Evolutionary conservation across 2,113 vertebrate genomes (phyloP), one percentile per base, ranked within the genome.

Genomic region (Scopus umbretta): DNA sequence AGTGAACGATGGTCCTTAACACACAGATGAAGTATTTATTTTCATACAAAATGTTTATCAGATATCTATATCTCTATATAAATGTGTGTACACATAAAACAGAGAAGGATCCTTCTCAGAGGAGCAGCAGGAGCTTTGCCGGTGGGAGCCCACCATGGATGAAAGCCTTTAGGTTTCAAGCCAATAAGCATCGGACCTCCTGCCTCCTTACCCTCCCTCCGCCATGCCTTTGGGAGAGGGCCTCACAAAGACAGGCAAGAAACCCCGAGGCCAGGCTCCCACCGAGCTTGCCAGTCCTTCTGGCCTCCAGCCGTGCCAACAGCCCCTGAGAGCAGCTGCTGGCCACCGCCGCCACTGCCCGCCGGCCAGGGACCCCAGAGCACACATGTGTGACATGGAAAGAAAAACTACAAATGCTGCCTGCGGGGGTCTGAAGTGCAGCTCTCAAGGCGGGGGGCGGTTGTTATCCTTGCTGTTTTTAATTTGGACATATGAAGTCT

Each of bases 1-100:
- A 21, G 53, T 45, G 36, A 13, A 13, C 0, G 1, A 65, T 82
- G 80, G 65, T 80, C 86, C 55, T 86, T 94, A 80, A 62, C 23
- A 70, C n/a, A 47, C 22, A 94, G 74, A 66, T 56, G 49, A 92
- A 80, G 36, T 71, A 80, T 85, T 92, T 97, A 86, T 96, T 97
- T 97, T 96, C 95, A 29, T 96, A 95, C 40, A 32, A 80, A 96
- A 86, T 40, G 49, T 66, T 71, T 81, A 83, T 74, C 45, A 73
- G 42, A 5, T 68, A 75, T 22, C 86, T 90, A 0, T 70, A 36
- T 55, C 74, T 40, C 52, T 47, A 13, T 70, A 26, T n/a, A 76
- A 53, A 53, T 73, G 21, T 34, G 55, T 38, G 12, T 43, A 63
- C 36, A 8, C 2, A 2, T 49, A 49, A 86, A 38, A 21, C 27